phyloP scores from a whole-genome alignment of 2,113 vertebrate genomes.

The Tragelaphus strepsiceros region DNA sequence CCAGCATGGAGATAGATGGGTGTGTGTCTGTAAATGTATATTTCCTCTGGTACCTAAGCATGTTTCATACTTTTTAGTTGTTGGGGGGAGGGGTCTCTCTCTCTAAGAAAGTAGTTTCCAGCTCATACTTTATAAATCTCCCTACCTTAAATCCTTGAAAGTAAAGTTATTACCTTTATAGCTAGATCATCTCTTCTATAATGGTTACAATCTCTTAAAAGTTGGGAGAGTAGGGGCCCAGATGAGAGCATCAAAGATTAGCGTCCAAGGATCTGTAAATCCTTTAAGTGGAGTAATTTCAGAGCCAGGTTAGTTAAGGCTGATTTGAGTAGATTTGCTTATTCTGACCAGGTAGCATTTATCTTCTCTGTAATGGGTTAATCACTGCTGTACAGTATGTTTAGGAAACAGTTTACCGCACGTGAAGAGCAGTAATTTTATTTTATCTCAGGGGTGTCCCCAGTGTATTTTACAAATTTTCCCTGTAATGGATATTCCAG shows the following conservation, averaged over 20 bases:
- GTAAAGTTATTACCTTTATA: not conserved
- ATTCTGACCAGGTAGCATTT: slow-evolving; percentile 16
- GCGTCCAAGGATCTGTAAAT: slow-evolving; percentile 52
- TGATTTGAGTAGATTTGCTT: slow-evolving; percentile 44
- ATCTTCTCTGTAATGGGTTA: not conserved
- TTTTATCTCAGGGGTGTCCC: slow-evolving; percentile 59
- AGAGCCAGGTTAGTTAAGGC: slow-evolving; percentile 15
- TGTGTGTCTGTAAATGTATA: not conserved
- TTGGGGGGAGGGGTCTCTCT: not conserved
- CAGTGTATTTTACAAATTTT: slow-evolving; percentile 57
- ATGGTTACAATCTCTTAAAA: slow-evolving; percentile 25
- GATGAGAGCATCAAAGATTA: slow-evolving; percentile 32
- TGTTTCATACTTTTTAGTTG: not conserved
- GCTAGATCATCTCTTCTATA: not conserved
- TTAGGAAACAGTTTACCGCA: slow-evolving; percentile 28
- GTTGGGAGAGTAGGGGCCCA: not conserved
- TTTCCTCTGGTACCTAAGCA: not conserved
- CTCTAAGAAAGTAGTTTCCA: not conserved
- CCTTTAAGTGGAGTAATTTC: slow-evolving; percentile 44
- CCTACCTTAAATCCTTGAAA: not conserved
- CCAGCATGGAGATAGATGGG: not conserved
- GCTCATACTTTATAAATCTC: not conserved
- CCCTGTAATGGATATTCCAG: slow-evolving; percentile 42
- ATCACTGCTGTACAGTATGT: slow-evolving; percentile 33
- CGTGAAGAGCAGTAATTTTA: slow-evolving; percentile 48